phyloP scores from a whole-genome alignment of 2,113 vertebrate species.

The Grammomys dolichurus region DNA sequence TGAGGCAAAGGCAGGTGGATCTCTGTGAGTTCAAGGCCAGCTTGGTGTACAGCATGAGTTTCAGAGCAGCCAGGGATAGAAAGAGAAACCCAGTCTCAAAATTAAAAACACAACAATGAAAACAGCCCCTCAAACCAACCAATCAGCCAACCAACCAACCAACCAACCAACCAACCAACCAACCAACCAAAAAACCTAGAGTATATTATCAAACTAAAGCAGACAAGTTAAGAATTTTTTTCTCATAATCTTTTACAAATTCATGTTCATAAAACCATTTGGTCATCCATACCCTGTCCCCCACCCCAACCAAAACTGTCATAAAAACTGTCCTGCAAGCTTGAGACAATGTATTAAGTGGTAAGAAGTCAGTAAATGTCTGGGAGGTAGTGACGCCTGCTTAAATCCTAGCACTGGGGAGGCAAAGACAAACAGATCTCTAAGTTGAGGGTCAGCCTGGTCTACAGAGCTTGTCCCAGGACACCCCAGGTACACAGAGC shows the following conservation, averaged over 20 bases:
- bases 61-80: background rate
- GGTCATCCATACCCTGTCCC: background rate
- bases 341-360: background rate
- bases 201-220: background rate
- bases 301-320: background rate
- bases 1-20: background rate
- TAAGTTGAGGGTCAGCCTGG: too few relatives aligned
- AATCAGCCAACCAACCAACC: too few relatives aligned
- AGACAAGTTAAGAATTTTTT: background rate
- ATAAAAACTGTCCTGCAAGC: background rate
- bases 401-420: too few relatives aligned
- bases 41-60: background rate
- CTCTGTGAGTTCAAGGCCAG: background rate
- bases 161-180: too few relatives aligned
- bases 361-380: background rate
- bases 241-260: slow-evolving; percentile 7
- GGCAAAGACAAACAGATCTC: too few relatives aligned
- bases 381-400: background rate
- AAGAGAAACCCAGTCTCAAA: background rate
- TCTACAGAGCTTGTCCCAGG: too few relatives aligned
- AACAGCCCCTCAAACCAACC: too few relatives aligned
- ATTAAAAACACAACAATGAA: too few relatives aligned
- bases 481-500: too few relatives aligned
- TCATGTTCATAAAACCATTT: background rate
- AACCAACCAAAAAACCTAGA: background rate